phyloP scores from a whole-genome alignment of 2,888 invertebrate species.

The Volucella zonaria region DNA sequence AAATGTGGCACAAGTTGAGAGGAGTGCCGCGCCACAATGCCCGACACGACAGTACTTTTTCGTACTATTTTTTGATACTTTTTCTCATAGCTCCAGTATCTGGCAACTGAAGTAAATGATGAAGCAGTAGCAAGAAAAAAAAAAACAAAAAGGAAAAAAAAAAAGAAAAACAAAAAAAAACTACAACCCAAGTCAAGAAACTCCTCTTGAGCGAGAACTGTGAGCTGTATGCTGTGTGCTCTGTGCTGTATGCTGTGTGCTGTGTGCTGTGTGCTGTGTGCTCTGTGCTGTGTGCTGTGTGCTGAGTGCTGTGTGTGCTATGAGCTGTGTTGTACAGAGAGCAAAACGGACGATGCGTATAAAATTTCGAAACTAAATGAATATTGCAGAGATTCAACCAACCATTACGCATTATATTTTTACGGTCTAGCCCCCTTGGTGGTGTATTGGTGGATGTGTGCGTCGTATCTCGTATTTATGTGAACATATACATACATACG shows the following conservation, averaged over 20 bases:
- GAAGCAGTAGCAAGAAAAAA: conserved; percentile 6
- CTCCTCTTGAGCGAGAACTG: conserved; percentile 1
- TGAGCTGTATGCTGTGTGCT: conserved; percentile 62
- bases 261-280: neutral
- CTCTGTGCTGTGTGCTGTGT: conserved; percentile 7
- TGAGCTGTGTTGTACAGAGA: conserved; percentile 45
- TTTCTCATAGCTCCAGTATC: neutral
- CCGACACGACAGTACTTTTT: conserved; percentile 3
- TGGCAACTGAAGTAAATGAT: neutral
- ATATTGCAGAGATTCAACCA: conserved; percentile 73
- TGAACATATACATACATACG: conserved; percentile 20
- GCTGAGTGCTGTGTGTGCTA: conserved; percentile 21
- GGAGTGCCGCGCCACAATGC: neutral
- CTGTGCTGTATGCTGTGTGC: conserved; percentile 11
- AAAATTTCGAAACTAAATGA: conserved; percentile 70
- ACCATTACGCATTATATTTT: conserved; percentile 76
- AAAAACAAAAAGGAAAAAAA: conserved; percentile 48
- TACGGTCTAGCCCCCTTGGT: conserved; percentile 74
- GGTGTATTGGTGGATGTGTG: conserved; percentile 32
- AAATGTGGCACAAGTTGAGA: conserved; percentile 12
- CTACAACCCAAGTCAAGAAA: too few relatives aligned
- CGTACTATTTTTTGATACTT: conserved; percentile 51
- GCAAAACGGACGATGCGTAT: conserved; percentile 69
- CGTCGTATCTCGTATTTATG: neutral
- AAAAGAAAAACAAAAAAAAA: neutral